Percentiles rank a stretch among this genome's conserved stretches.
Conservation (phyloP, 1,140 invertebrate species). For the Drosophila pachea region DNA sequence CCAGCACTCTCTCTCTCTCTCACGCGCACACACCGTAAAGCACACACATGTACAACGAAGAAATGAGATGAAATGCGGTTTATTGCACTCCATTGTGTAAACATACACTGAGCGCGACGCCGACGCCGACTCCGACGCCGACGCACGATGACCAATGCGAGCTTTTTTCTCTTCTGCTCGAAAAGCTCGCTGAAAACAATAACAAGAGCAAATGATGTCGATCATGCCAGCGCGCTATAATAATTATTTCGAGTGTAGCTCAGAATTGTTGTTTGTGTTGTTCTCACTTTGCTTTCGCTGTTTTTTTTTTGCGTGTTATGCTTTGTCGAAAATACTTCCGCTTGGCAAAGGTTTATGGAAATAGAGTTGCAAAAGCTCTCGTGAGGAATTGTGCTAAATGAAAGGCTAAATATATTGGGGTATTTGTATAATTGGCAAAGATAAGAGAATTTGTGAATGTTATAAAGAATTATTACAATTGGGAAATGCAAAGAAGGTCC, state of each 20-base stretch:
- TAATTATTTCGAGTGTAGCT: conserved; percentile 23
- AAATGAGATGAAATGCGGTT: conserved; percentile 45
- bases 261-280: neutral
- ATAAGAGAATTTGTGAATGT: too few relatives aligned
- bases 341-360: conserved; percentile 15
- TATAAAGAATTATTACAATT: too few relatives aligned
- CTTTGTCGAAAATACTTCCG: conserved; percentile 16
- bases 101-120: conserved; percentile 10
- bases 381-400: neutral
- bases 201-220: conserved; percentile 7
- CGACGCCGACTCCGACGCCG: neutral
- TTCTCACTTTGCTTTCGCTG: neutral
- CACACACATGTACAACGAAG: conserved; percentile 5
- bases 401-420: neutral
- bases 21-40: neutral
- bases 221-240: conserved; percentile 11
- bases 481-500: too few relatives aligned
- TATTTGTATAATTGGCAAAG: too few relatives aligned
- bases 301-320: conserved; percentile 6
- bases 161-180: conserved; percentile 18
- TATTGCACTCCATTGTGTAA: conserved; percentile 50
- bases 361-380: neutral
- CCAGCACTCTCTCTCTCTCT: too few relatives aligned
- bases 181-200: conserved; percentile 12
- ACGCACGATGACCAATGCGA: conserved; percentile 16